Evolutionary conservation across 2,888 invertebrate genomes (phyloP), one percentile per base, ranked within the genome.

Genomic region (Omphaloscelis lunosa): DNA sequence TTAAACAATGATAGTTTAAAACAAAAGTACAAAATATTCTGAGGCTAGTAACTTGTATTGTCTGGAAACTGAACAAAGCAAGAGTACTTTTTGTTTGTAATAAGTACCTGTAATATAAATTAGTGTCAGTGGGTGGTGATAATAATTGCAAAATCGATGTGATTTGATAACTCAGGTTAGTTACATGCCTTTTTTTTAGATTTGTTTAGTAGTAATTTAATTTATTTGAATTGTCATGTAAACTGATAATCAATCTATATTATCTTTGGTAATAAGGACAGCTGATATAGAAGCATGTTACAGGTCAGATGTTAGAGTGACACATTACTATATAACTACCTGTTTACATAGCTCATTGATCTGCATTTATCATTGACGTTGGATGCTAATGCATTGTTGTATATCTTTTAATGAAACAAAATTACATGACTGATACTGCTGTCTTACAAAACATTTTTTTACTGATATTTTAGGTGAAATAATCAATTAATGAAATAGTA

Each of bases 311-410:
- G 80, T 75, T 73, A 74, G 76, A 77, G 80, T 83, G 66, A 81
- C 68, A 77, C 84, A 89, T 88, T 86, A 82, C n/a, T 67, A 45
- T 71, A 29, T 73, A 72, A 85, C 75, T 89, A 84, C 86, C 86
- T 86, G 84, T 88, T 89, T 89, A 88, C 77, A 72, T 80, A 80
- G 71, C 63, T 79, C 48, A 69, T 79, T 76, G 69, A 41, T 72
- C 65, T 56, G 76, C 72, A 80, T 72, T 77, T 75, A 75, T 83
- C 58, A 74, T 51, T 82, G 74, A 73, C 48, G 9, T 77, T 17
- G 59, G 61, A 72, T 86, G 66, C 71, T 41, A 72, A 62, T 78
- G 65, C 27, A 59, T 74, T 56, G 68, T 81, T 75, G 66, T 84
- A 84, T 86, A 89, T 88, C 80, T 82, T 77, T 63, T 82, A 75